Conservation (phyloP, 2,888 invertebrate species). For the Pelosia muscerda region DNA sequence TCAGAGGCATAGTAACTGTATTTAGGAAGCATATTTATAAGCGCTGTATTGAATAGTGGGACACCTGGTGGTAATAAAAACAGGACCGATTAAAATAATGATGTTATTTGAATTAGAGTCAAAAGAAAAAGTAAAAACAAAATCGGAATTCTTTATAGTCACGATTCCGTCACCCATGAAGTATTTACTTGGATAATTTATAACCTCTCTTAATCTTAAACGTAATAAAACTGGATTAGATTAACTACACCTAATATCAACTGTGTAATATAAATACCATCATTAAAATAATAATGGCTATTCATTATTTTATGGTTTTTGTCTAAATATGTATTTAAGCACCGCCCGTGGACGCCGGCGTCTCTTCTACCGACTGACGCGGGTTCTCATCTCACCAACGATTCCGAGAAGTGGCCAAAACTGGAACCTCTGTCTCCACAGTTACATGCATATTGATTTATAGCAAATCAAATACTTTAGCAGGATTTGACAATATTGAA, state of each 20-base stretch:
- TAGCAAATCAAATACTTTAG: no score
- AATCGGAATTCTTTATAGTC: not conserved
- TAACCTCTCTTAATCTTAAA: constrained; percentile 35
- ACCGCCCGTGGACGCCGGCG: not conserved
- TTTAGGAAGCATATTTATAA: no score
- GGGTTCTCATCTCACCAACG: not conserved
- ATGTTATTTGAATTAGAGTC: not conserved
- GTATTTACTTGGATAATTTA: not conserved
- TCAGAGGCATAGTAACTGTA: not conserved
- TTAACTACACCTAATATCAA: constrained; percentile 32
- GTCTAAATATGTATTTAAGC: not conserved
- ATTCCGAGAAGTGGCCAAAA: no score
- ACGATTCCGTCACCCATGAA: not conserved
- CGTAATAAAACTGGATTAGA: constrained; percentile 44
- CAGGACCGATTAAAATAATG: no score
- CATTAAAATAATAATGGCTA: not conserved
- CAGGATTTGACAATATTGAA: no score
- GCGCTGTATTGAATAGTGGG: not conserved
- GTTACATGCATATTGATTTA: no score
- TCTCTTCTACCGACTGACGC: not conserved
- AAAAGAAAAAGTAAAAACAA: not conserved
- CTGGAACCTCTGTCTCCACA: no score
- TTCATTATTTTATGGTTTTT: constrained; percentile 1
- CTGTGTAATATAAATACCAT: constrained; percentile 30
- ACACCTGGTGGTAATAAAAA: no score